Evolutionary conservation across 2,888 invertebrate genomes (phyloP).

Genomic region (Thysanoteuthis rhombus): DNA sequence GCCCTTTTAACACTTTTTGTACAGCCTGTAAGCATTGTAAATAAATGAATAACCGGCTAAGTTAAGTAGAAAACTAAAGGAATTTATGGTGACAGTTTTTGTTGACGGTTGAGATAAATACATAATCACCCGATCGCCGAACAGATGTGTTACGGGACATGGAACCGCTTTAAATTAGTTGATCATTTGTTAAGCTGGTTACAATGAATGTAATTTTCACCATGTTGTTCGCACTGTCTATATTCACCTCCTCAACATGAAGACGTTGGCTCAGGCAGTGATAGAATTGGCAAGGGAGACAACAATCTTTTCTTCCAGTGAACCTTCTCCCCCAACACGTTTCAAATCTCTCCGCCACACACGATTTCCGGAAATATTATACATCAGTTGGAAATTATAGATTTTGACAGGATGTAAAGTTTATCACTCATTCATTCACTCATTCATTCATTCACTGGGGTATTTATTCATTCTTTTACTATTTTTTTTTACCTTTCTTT

Average conservation of each 20-base stretch:
- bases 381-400: neutral
- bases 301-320: neutral
- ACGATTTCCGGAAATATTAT: neutral
- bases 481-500: neutral
- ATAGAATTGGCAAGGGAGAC: neutral
- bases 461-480: neutral
- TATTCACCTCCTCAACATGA: neutral
- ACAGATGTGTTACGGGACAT: no score
- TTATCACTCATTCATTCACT: neutral
- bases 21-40: no score
- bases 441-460: neutral
- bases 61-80: no score
- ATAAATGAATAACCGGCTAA: no score
- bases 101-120: no score
- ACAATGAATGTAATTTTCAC: no score
- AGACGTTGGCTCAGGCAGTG: neutral
- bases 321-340: neutral
- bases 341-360: neutral
- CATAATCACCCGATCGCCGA: no score
- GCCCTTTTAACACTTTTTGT: no score
- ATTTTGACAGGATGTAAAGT: slow-evolving; percentile 12
- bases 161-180: no score
- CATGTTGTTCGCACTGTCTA: no score
- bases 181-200: no score
- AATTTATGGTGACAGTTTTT: no score